These are phyloP conservation scores for Tinamus guttatus DNA, from an alignment of 2,113 vertebrate species.

Conservation along the genomic window DNA sequence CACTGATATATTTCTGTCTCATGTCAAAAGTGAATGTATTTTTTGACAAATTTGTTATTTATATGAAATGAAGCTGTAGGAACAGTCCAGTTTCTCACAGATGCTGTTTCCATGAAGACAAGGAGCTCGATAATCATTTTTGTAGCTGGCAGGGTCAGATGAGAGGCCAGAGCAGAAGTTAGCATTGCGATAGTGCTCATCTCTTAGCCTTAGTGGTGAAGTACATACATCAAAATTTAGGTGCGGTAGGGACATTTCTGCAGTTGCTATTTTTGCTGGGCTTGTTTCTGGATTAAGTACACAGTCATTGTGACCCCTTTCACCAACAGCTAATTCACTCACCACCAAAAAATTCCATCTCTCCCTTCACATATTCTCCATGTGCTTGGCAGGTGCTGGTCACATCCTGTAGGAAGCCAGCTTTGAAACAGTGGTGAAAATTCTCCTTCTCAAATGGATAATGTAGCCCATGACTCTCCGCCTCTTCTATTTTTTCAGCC, in stretches of 20 bases:
- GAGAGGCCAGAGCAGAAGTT: background rate
- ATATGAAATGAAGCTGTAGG: background rate
- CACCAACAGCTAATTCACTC: background rate
- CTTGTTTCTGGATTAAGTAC: background rate
- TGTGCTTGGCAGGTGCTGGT: slow-evolving; percentile 46
- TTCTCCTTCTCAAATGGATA: background rate
- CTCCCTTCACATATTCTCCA: background rate
- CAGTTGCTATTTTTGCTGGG: background rate
- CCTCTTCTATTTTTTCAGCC: background rate
- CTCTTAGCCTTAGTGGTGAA: background rate
- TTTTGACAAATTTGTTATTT: background rate
- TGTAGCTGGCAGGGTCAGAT: background rate
- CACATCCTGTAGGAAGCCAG: slow-evolving; percentile 26
- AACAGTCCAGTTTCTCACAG: background rate
- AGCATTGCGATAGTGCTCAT: background rate
- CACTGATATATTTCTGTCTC: background rate
- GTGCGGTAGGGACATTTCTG: background rate
- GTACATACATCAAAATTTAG: background rate
- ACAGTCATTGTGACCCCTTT: background rate
- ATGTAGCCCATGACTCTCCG: background rate
- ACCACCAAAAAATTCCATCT: background rate
- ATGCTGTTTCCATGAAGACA: background rate
- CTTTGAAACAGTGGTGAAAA: slow-evolving; percentile 31
- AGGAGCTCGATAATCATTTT: background rate
- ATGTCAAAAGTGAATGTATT: background rate